Base-by-base conservation (phyloP, 2,888 invertebrate species). In the Lapara coniferarum region DNA sequence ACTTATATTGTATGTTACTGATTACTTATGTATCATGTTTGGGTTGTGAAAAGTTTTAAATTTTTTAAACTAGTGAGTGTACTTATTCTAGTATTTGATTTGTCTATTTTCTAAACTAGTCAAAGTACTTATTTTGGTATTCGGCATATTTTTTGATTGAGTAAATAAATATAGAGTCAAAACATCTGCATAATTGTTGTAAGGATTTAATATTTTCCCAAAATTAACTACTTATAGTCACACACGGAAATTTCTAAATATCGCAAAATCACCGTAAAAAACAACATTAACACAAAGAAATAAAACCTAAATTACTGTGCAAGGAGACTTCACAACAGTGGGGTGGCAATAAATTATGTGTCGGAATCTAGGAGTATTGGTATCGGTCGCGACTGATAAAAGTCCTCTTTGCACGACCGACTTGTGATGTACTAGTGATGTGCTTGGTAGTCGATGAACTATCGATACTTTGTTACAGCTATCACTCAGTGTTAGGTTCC, bases 331-430 rank as follows among this genome's bases (percentile, higher is more conserved):
- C 19, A 53, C 16, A 56, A 68, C 70, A 74, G 73, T 82, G 83
- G 89, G 89, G 89, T 88, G 90, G 89, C 87, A 88, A 90, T 91
- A 91, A 91, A 90, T 90, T 89, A 86, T 82, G 82, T 77, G 81
- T 85, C 78, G 84, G 87, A 87, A 86, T 89, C 87, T 87, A 87
- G 86, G 83, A 88, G 89, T 87, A 85, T 84, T 85, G 84, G 87
- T 90, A 90, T 91, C 90, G 89, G 87, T 85, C 84, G 86, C 86
- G 85, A 87, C 89, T 86, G 90, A 91, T 90, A 91, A 90, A 90
- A 89, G 88, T 90, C 86, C 86, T 88, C 87, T 89, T 87, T 80
- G 87, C 85, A 85, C 85, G 85, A 85, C 81, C 84, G 85, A 82
- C 85, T 86, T 85, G 85, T 83, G 87, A 88, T 86, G 85, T 83